Evolutionary conservation across 35 echinoderm and acorn worm species (phyloP), one percentile per base, ranked within the genome.

Genomic region (Eucidaris tribuloides): DNA sequence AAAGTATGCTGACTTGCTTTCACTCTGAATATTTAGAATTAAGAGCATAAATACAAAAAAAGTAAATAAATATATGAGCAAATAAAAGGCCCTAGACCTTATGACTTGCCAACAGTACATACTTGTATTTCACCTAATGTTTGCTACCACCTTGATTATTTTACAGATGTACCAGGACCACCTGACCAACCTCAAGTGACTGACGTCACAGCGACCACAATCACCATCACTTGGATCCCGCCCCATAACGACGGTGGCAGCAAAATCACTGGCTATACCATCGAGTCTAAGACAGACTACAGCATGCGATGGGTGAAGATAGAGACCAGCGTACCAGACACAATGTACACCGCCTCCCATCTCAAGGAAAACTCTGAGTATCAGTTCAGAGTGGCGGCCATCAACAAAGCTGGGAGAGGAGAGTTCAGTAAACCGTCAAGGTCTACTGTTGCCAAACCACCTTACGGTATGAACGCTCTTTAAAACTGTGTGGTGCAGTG

Each of bases 391-490:
- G 89, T 97, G 58, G 81, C 82, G 13, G 89, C 94, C 44, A 71
- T 89, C 74, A 93, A 93, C 39, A 97, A 90, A 78, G 94, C 94
- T 30, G 94, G 94, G 32, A 72, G 65, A 17, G 86, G 94, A 11
- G 84, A 89, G 38, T 79, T 86, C 24, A 97, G 94, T 45, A 71
- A 87, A n/a, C 66, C 84, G 23, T 81, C 86, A 13, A 76, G 72
- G 4, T 49, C 56, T 45, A 58, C 82, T 31, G 70, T 61, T 45
- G 78, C 82, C 18, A 89, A 79, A 82, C 85, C 94, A 79, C 94
- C 94, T 28, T 97, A 92, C 59, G 87, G 94, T 97, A 81, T 86
- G n/a, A n/a, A n/a, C n/a, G n/a, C n/a, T n/a, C n/a, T n/a, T n/a
- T n/a, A n/a, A n/a, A n/a, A n/a, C n/a, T n/a, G n/a, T n/a, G n/a